Evolutionary conservation across 2,888 invertebrate genomes (phyloP).

Genomic region (Globia sparganii): DNA sequence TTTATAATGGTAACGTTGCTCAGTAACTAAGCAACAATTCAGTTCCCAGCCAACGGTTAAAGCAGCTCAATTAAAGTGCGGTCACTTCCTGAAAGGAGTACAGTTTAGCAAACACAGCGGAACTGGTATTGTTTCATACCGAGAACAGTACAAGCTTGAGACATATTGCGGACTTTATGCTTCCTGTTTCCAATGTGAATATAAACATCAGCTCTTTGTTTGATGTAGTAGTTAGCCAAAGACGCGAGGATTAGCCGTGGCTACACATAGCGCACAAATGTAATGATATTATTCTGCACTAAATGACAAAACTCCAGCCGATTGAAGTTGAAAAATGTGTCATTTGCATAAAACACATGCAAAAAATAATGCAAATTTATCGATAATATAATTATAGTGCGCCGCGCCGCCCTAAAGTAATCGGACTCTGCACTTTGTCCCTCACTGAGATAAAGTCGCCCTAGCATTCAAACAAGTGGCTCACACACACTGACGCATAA

Average conservation of each 20-base stretch:
- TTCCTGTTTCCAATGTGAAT: conserved; percentile 89
- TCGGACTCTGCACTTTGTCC: conserved; percentile 90
- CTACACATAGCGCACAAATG: conserved; percentile 42
- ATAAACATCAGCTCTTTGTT: conserved; percentile 85
- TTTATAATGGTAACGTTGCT: conserved; percentile 65
- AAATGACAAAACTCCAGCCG: conserved; percentile 12
- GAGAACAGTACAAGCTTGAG: conserved; percentile 85
- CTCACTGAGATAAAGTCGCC: conserved; percentile 89
- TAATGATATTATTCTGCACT: conserved; percentile 24
- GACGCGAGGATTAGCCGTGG: conserved; percentile 43
- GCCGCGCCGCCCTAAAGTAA: conserved; percentile 80
- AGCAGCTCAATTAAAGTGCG: conserved; percentile 76
- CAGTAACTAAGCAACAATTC: conserved; percentile 64
- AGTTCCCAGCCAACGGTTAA: conserved; percentile 71
- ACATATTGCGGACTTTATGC: conserved; percentile 85
- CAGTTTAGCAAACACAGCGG: conserved; percentile 88
- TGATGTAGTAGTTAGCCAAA: conserved; percentile 68
- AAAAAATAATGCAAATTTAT: conserved; percentile 60
- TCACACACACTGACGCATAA: conserved; percentile 85
- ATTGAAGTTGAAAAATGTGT: conserved; percentile 23
- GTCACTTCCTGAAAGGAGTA: conserved; percentile 86
- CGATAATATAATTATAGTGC: conserved; percentile 72
- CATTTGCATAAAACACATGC: not conserved
- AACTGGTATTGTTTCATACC: conserved; percentile 89
- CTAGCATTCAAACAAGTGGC: conserved; percentile 90